These are phyloP conservation scores for Melanotaenia nigrans DNA, from an alignment of 2,797 vertebrate genomes.

Conservation along the genomic window DNA sequence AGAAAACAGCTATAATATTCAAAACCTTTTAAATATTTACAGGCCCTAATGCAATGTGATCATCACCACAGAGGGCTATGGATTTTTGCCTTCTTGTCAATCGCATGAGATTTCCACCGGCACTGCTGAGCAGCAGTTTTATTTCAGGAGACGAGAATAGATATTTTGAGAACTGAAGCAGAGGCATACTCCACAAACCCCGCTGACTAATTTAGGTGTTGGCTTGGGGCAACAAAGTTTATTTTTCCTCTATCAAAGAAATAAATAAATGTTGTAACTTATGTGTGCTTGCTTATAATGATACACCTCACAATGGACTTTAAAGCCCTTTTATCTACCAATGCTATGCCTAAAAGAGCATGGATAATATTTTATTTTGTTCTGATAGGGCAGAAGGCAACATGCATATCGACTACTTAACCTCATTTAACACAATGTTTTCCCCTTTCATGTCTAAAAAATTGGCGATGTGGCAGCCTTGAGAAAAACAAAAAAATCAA, in stretches of 20 bases:
- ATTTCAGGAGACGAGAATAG: constrained; percentile 7
- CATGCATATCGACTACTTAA: not conserved
- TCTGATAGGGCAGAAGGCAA: not conserved
- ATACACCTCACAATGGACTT: not conserved
- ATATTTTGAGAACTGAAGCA: constrained; percentile 29
- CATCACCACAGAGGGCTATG: constrained; percentile 30
- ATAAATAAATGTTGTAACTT: not conserved
- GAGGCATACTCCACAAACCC: not conserved
- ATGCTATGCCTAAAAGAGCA: not conserved
- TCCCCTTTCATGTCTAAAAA: not conserved
- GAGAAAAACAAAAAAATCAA: not conserved
- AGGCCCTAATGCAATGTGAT: constrained; percentile 43
- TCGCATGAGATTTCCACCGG: constrained; percentile 14
- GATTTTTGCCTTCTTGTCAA: constrained; percentile 44
- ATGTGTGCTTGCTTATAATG: not conserved
- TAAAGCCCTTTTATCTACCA: not conserved
- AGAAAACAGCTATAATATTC: constrained; percentile 39
- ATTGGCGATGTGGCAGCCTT: not conserved
- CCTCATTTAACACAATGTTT: not conserved
- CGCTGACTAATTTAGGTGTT: constrained; percentile 3
- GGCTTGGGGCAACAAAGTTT: not conserved
- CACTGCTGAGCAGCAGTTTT: not conserved
- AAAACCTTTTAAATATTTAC: constrained; percentile 64
- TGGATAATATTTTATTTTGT: not conserved
- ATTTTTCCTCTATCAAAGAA: constrained; percentile 9